Percentiles rank a stretch among this genome's conserved stretches.
Evolutionary conservation across 30 jellyfish, hydroid and myxozoan species (phyloP).

Genomic region (Pseudorhiza aurosa): DNA sequence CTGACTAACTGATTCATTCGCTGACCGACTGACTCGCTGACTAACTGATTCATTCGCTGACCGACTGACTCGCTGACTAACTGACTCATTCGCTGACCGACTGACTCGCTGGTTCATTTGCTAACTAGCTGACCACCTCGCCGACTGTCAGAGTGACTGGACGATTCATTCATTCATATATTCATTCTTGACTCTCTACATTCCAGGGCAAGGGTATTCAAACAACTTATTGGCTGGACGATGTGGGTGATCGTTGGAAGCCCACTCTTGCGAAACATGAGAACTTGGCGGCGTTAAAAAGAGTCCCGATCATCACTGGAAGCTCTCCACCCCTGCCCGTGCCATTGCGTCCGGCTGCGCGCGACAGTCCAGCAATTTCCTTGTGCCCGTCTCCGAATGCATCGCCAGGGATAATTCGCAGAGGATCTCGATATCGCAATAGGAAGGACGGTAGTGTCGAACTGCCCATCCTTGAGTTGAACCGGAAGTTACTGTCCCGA

Average conservation of each 20-base stretch:
- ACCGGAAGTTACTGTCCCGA: conserved; percentile 1
- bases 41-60: no score
- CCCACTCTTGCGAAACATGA: conserved; percentile 29
- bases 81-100: no score
- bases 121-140: no score
- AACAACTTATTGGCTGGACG: conserved; percentile 78
- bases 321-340: conserved; percentile 16
- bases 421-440: conserved; percentile 50
- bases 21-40: no score
- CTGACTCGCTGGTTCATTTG: no score
- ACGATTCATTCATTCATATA: no score
- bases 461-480: not conserved
- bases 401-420: conserved; percentile 48
- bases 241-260: conserved; percentile 39
- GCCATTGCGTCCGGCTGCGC: not conserved
- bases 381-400: conserved; percentile 34
- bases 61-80: no score
- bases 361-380: conserved; percentile 27
- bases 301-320: not conserved
- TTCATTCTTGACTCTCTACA: no score
- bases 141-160: no score
- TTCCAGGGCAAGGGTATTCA: conserved; percentile 85
- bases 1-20: no score
- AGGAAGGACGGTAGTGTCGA: conserved; percentile 15
- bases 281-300: not conserved